Evolutionary conservation across 2,888 invertebrate species (phyloP).

Genomic region (Chrysolina oricalcia): DNA sequence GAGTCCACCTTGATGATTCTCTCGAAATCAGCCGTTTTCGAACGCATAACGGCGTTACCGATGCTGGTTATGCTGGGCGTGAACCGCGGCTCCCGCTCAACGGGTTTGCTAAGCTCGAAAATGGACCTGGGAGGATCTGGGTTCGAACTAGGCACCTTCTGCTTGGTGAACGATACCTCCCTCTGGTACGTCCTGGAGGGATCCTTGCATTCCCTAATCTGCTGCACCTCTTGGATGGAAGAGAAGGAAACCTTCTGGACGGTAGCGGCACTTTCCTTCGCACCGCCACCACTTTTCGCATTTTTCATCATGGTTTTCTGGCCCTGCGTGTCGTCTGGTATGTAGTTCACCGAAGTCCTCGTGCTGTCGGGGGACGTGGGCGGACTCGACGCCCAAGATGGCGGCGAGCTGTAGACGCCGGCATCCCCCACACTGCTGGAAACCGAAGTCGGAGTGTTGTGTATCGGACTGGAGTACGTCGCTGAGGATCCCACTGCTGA

Average conservation of each 20-base stretch:
- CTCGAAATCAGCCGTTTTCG: slow-evolving; percentile 81
- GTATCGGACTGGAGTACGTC: slow-evolving; percentile 74
- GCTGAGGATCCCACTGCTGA: slow-evolving; percentile 80
- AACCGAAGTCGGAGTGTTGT: slow-evolving; percentile 70
- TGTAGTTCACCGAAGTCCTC: slow-evolving; percentile 74
- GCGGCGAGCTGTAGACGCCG: slow-evolving; percentile 73
- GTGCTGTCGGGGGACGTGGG: slow-evolving; percentile 76
- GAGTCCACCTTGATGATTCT: slow-evolving; percentile 75
- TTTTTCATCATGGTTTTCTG: slow-evolving; percentile 59
- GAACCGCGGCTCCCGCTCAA: slow-evolving; percentile 68
- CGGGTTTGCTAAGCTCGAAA: slow-evolving; percentile 29
- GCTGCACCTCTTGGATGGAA: slow-evolving; percentile 74
- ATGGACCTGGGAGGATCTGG: slow-evolving; percentile 48
- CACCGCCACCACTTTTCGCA: slow-evolving; percentile 37
- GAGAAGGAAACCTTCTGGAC: slow-evolving; percentile 78
- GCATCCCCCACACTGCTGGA: slow-evolving; percentile 68
- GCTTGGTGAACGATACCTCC: slow-evolving; percentile 56
- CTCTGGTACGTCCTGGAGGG: slow-evolving; percentile 64
- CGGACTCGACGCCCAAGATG: slow-evolving; percentile 76
- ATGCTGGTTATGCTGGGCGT: slow-evolving; percentile 79
- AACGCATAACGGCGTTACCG: slow-evolving; percentile 78
- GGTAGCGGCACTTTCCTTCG: slow-evolving; percentile 64
- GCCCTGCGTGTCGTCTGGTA: slow-evolving; percentile 71
- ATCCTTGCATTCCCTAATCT: slow-evolving; percentile 58
- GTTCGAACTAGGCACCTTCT: slow-evolving; percentile 41